phyloP scores from a whole-genome alignment of 92 coral and sea anemone genomes.

The Parazoanthus atlanticus region DNA sequence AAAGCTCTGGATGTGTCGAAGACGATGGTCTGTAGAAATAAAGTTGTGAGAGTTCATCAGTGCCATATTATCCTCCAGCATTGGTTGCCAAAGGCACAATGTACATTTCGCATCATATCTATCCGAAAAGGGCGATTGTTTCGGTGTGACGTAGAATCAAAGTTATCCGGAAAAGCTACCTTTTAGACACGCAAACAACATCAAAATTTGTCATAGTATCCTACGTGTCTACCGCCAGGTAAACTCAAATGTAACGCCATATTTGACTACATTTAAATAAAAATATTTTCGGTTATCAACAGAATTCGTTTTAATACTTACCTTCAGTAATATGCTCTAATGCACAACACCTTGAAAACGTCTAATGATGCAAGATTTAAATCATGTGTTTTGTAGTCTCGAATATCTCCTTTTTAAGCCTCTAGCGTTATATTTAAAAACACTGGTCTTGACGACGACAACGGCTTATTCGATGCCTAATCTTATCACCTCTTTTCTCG shows the following conservation, averaged over 20 bases:
- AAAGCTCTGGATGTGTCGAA: not conserved
- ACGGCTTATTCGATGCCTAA: not conserved
- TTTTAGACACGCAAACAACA: not conserved
- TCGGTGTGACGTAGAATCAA: not conserved
- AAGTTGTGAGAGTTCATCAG: not conserved
- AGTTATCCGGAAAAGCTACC: not conserved
- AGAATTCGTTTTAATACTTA: not conserved
- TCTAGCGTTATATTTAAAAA: not conserved
- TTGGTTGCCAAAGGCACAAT: conserved; percentile 6
- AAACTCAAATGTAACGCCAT: not conserved
- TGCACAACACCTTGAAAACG: not conserved
- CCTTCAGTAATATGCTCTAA: not conserved
- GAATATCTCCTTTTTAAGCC: not conserved
- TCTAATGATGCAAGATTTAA: not conserved
- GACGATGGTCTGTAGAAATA: not conserved
- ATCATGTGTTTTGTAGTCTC: not conserved
- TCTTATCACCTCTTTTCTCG: not conserved
- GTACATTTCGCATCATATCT: not conserved
- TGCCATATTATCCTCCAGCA: not conserved
- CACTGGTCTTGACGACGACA: not conserved
- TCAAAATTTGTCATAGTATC: not conserved
- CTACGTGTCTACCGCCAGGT: not conserved
- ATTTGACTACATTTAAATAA: too few species aligned
- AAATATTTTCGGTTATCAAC: too few species aligned
- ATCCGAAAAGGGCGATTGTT: not conserved